These are phyloP conservation scores for Silvanus unidentatus DNA, from an alignment of 2,888 invertebrate genomes.

Conservation along the genomic window DNA sequence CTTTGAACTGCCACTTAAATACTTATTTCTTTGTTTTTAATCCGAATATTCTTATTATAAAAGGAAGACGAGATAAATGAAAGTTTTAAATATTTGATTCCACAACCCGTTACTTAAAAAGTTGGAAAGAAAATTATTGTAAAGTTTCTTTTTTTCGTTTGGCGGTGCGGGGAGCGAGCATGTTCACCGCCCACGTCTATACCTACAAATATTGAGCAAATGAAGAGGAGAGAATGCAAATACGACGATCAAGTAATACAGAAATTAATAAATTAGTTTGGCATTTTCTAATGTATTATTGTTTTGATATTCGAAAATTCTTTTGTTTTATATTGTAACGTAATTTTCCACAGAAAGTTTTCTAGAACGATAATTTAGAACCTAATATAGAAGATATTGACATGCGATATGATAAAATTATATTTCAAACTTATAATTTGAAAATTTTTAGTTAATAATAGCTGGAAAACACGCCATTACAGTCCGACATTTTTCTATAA, in stretches of 20 bases:
- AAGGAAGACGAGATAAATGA: conserved; percentile 19
- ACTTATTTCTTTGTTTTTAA: conserved; percentile 32
- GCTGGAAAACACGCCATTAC: conserved; percentile 33
- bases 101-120: conserved; percentile 7
- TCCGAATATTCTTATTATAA: conserved; percentile 24
- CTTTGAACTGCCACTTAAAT: conserved; percentile 33
- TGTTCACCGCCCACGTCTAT: no score
- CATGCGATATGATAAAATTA: conserved; percentile 42
- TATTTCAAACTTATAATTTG: conserved; percentile 41
- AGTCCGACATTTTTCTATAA: conserved; percentile 28
- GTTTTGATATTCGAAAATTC: not conserved
- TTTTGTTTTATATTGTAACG: conserved; percentile 2
- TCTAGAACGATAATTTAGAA: conserved; percentile 29
- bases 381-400: conserved; percentile 39
- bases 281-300: no score
- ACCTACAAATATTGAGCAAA: not conserved
- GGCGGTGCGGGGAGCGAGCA: no score
- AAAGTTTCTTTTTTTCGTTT: conserved; percentile 2
- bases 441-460: conserved; percentile 41
- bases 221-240: not conserved
- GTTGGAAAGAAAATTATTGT: not conserved
- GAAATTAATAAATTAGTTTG: no score
- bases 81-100: conserved; percentile 21
- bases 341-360: conserved; percentile 1
- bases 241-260: no score